phyloP scores from a whole-genome alignment of 2,888 invertebrate species.

The Eilema griseolum region DNA sequence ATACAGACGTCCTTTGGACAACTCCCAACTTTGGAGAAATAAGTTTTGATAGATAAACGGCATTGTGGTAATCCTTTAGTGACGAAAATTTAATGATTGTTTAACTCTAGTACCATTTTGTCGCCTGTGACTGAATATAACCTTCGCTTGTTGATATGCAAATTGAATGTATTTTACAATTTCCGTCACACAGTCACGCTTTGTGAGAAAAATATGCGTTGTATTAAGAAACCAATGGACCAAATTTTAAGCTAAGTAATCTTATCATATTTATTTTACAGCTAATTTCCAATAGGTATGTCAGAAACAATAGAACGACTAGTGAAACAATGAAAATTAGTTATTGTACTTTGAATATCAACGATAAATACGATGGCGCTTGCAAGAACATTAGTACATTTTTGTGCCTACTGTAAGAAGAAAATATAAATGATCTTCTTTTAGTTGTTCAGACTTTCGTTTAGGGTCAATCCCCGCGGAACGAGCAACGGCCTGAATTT shows the following conservation, averaged over 20 bases:
- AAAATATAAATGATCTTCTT: neutral
- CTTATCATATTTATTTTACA: neutral
- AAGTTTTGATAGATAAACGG: neutral
- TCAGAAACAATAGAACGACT: neutral
- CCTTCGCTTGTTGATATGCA: conserved; percentile 5
- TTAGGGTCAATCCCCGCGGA: neutral
- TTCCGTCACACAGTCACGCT: neutral
- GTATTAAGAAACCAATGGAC: neutral
- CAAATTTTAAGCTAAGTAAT: neutral
- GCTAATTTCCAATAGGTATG: neutral
- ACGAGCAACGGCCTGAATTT: too few species aligned
- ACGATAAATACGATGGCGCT: neutral
- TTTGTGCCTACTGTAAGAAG: too few species aligned
- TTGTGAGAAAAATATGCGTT: neutral
- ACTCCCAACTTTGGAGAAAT: neutral
- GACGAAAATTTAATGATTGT: neutral
- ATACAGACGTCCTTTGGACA: neutral
- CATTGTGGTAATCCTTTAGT: neutral
- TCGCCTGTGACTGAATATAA: conserved; percentile 16
- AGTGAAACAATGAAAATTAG: neutral
- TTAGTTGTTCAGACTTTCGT: neutral
- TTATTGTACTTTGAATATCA: neutral
- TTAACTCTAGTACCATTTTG: neutral
- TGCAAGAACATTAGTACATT: neutral
- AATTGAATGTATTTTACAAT: conserved; percentile 4